phyloP scores from a whole-genome alignment of 2,113 vertebrate species.

The Empidonax alnorum region DNA sequence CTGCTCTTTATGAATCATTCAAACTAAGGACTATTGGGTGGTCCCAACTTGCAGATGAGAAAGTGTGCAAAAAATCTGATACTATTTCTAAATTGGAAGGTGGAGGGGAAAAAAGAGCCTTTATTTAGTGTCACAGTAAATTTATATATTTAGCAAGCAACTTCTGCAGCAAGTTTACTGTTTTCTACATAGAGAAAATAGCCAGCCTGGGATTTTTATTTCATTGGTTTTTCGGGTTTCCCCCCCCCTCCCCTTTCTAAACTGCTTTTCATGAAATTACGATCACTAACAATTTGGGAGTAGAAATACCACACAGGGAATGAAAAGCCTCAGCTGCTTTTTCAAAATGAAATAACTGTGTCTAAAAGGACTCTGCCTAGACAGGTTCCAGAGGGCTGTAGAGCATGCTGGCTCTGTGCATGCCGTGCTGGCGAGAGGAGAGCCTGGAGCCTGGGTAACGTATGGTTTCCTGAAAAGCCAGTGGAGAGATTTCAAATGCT shows the following conservation, averaged over 20 bases:
- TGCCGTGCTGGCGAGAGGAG: accelerated
- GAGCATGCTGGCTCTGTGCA: not conserved
- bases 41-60: not conserved
- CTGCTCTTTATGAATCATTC: not conserved
- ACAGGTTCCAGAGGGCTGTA: not conserved
- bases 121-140: not conserved
- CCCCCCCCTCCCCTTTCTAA: not conserved
- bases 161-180: not conserved
- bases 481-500: not conserved
- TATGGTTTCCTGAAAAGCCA: not conserved
- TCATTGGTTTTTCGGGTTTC: not conserved
- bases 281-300: not conserved
- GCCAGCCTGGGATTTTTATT: not conserved
- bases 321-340: constrained; percentile 2
- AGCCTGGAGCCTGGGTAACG: not conserved
- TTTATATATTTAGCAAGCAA: not conserved
- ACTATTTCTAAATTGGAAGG: not conserved
- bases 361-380: not conserved
- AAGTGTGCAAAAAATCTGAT: not conserved
- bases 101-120: not conserved
- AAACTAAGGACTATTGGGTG: not conserved
- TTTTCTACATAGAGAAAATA: not conserved
- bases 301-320: not conserved
- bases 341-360: not conserved
- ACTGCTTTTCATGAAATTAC: not conserved